Conservation (phyloP, 2,888 invertebrate species). For the Bellardia bayeri region DNA sequence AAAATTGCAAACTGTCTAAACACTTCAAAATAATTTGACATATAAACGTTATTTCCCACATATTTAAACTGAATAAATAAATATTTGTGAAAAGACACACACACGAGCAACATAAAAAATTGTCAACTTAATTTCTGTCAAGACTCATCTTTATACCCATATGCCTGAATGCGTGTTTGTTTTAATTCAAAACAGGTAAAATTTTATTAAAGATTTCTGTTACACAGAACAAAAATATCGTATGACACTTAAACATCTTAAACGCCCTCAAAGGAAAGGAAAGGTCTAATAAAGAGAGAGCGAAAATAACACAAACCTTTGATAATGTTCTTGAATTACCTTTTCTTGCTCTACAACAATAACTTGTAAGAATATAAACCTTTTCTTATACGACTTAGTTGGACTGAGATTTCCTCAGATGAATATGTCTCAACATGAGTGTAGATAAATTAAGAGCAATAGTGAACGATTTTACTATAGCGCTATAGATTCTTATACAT, state of each 20-base stretch:
- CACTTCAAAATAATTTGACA: conserved; percentile 84
- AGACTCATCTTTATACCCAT: background rate
- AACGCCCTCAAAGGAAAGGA: conserved; percentile 50
- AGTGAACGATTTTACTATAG: too few relatives aligned
- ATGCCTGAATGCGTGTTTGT: background rate
- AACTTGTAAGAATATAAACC: conserved; percentile 9
- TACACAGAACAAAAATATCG: conserved; percentile 55
- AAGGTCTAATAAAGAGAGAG: background rate
- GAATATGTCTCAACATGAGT: background rate
- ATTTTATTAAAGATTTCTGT: conserved; percentile 13
- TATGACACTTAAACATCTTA: conserved; percentile 46
- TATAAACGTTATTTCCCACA: conserved; percentile 81
- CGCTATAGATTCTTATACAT: too few relatives aligned
- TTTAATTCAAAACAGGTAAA: conserved; percentile 50
- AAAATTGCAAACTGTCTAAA: conserved; percentile 81
- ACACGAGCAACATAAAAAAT: background rate
- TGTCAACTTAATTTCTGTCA: conserved; percentile 57
- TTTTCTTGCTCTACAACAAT: conserved; percentile 17
- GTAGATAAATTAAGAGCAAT: too few relatives aligned
- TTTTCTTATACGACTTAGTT: background rate
- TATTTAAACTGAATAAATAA: conserved; percentile 18
- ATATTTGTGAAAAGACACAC: background rate
- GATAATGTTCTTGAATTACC: conserved; percentile 72
- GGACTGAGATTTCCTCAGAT: conserved; percentile 30
- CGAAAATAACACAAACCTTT: conserved; percentile 35